phyloP scores from a whole-genome alignment of 1,140 invertebrate genomes.

The Leucophenga varia region DNA sequence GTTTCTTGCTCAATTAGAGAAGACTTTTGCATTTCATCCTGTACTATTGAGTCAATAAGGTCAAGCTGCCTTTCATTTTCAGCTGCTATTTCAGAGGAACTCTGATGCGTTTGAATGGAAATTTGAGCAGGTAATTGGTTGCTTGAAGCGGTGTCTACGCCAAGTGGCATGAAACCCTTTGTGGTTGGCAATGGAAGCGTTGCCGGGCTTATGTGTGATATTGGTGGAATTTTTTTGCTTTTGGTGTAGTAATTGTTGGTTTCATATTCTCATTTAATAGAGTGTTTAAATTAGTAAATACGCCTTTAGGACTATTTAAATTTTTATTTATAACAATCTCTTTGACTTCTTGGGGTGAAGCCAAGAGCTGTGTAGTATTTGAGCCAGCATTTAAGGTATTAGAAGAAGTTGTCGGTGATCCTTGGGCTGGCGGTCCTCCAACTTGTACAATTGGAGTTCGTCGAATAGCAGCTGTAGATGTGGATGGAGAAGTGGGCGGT shows the following conservation, averaged over 20 bases:
- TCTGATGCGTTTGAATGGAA: slow-evolving; percentile 50
- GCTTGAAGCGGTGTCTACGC: slow-evolving; percentile 42
- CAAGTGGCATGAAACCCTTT: slow-evolving; percentile 47
- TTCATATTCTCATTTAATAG: slow-evolving; percentile 28
- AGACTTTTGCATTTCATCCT: slow-evolving; percentile 41
- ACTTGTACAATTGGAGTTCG: slow-evolving; percentile 28
- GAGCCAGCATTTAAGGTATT: neutral
- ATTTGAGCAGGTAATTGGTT: slow-evolving; percentile 50
- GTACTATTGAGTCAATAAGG: slow-evolving; percentile 49
- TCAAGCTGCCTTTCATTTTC: slow-evolving; percentile 53
- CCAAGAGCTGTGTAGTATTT: slow-evolving; percentile 2
- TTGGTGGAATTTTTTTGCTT: slow-evolving; percentile 6
- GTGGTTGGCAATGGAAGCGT: neutral
- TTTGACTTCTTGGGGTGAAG: slow-evolving; percentile 35
- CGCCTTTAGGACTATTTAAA: slow-evolving; percentile 41
- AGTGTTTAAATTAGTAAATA: slow-evolving; percentile 47
- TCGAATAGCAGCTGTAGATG: slow-evolving; percentile 15
- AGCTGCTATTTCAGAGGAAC: slow-evolving; percentile 42
- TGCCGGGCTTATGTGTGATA: neutral
- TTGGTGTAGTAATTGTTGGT: slow-evolving; percentile 9
- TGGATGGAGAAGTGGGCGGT: slow-evolving; percentile 13
- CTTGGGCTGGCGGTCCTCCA: slow-evolving; percentile 2
- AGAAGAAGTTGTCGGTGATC: slow-evolving; percentile 10
- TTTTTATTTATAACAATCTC: slow-evolving; percentile 51
- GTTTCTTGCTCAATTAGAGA: slow-evolving; percentile 21